A percentile compares a stretch with the other conserved stretches of the same genome.
phyloP scores from a whole-genome alignment of 2,888 invertebrate genomes.

The Nezara viridula region DNA sequence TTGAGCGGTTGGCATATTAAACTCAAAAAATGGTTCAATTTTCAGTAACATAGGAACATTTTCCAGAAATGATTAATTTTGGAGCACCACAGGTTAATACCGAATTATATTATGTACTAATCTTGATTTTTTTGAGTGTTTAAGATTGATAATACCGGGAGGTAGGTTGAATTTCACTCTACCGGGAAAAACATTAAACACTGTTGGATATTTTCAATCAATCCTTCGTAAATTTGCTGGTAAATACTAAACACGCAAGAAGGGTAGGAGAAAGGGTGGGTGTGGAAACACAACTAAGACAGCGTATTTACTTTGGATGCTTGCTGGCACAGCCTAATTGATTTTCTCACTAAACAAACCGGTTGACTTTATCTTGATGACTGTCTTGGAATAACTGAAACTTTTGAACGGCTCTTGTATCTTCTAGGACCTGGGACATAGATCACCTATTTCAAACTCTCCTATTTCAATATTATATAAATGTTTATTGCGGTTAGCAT shows the following conservation, averaged over 20 bases:
- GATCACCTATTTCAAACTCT: background rate
- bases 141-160: background rate
- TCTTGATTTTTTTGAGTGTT: too few species aligned
- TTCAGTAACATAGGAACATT: too few species aligned
- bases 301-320: background rate
- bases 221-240: background rate
- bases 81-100: too few species aligned
- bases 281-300: background rate
- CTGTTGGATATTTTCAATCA: background rate
- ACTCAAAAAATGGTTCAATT: too few species aligned
- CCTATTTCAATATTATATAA: background rate
- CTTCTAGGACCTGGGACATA: background rate
- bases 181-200: background rate
- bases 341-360: slow-evolving; percentile 32
- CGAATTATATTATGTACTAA: too few species aligned
- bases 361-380: slow-evolving; percentile 12
- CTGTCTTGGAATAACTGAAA: background rate
- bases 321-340: background rate
- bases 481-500: background rate
- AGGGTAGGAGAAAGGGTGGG: background rate
- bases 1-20: too few species aligned
- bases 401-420: background rate
- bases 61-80: too few species aligned
- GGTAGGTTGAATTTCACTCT: background rate
- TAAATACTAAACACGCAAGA: background rate